Percentiles rank a stretch among this genome's conserved stretches.
These are phyloP conservation scores for Tridacna gigas DNA, from an alignment of 2,888 invertebrate species.

Conservation along the genomic window DNA sequence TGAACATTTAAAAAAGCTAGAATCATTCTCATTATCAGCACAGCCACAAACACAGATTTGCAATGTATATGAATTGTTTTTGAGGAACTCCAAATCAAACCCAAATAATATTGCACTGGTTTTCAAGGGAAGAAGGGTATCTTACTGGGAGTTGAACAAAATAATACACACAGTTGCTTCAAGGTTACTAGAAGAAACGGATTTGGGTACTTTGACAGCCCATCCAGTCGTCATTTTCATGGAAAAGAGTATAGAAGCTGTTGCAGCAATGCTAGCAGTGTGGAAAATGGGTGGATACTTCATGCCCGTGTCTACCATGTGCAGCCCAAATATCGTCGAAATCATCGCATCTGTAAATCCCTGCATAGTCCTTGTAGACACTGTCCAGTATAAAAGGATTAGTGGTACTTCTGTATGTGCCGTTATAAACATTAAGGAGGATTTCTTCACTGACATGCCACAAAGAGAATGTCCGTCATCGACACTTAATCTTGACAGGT, in stretches of 20 bases:
- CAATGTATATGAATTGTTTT: neutral
- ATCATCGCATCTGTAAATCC: neutral
- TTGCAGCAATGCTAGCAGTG: constrained; percentile 29
- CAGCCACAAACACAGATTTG: neutral
- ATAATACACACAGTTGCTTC: neutral
- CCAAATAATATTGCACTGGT: neutral
- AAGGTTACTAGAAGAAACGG: neutral
- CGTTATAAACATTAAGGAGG: neutral
- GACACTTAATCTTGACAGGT: neutral
- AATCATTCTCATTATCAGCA: neutral
- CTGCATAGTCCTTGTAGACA: neutral
- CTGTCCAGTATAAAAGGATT: neutral
- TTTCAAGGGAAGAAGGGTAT: neutral
- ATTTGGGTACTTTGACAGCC: neutral
- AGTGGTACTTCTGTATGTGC: neutral
- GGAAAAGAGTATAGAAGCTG: constrained; percentile 6
- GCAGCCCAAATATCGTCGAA: neutral
- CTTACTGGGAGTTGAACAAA: neutral
- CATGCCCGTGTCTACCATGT: constrained; percentile 16
- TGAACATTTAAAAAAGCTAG: neutral
- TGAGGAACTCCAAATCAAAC: neutral
- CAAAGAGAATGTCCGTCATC: neutral
- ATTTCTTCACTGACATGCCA: neutral
- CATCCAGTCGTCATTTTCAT: neutral
- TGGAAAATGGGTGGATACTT: constrained; percentile 37